These are phyloP conservation scores for Acleris laterana DNA, from an alignment of 2,888 invertebrate genomes.

Conservation along the genomic window DNA sequence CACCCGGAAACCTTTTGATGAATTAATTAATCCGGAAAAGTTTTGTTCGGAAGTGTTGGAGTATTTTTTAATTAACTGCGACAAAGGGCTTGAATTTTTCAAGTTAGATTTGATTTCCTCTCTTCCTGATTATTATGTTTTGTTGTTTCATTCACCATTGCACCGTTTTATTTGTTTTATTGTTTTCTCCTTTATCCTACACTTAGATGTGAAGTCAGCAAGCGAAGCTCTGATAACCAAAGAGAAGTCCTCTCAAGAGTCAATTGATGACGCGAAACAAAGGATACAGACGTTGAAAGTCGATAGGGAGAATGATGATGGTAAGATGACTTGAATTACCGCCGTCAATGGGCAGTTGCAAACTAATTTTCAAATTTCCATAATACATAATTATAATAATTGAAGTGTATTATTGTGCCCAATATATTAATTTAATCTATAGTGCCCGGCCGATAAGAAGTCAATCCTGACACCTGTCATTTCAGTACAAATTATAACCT, in stretches of 20 bases:
- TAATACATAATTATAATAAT: too few species aligned
- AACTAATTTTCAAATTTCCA: not conserved
- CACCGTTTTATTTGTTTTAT: slow-evolving; percentile 11
- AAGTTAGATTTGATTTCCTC: not conserved
- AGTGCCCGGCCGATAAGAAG: too few species aligned
- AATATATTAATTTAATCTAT: too few species aligned
- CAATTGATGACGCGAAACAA: slow-evolving; percentile 76
- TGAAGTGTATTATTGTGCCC: too few species aligned
- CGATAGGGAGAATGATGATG: slow-evolving; percentile 77
- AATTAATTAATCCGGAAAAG: too few species aligned
- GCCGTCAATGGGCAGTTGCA: not conserved
- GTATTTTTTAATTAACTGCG: too few species aligned
- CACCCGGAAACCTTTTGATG: too few species aligned
- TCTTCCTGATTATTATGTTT: slow-evolving; percentile 3
- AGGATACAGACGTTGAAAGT: slow-evolving; percentile 78
- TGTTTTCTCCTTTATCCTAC: slow-evolving; percentile 28
- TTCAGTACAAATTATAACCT: too few species aligned
- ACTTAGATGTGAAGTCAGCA: slow-evolving; percentile 60
- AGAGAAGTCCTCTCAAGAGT: slow-evolving; percentile 69
- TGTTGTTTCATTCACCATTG: slow-evolving; percentile 16
- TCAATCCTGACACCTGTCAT: too few species aligned
- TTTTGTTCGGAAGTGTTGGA: too few species aligned
- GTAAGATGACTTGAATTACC: slow-evolving; percentile 59
- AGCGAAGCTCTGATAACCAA: slow-evolving; percentile 61
- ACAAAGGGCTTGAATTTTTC: not conserved